phyloP scores from a whole-genome alignment of 2,797 vertebrate genomes.

The Clangula hyemalis region DNA sequence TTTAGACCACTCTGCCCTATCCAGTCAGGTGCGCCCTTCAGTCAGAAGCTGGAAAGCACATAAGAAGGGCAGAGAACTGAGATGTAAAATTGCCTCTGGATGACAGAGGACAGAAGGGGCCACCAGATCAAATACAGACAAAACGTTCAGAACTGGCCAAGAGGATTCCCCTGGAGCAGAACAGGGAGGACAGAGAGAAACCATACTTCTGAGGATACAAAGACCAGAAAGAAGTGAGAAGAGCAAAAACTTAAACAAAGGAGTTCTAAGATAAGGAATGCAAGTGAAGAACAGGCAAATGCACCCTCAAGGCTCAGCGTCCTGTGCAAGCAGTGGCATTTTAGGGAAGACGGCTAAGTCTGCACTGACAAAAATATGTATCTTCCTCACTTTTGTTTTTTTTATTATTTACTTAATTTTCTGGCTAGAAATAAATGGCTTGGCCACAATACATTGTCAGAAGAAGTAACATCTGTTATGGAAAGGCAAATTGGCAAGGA shows the following conservation, averaged over 20 bases:
- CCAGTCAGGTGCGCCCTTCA: neutral
- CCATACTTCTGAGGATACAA: slow-evolving; percentile 5
- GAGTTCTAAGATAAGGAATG: slow-evolving; percentile 6
- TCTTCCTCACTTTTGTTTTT: slow-evolving; percentile 15
- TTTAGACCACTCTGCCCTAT: slow-evolving; percentile 24
- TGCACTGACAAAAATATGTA: neutral
- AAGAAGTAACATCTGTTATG: slow-evolving; percentile 61
- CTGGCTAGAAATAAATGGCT: slow-evolving; percentile 31
- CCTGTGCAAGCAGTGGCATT: neutral
- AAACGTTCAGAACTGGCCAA: neutral
- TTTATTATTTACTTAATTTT: slow-evolving; percentile 12
- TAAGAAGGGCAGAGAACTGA: slow-evolving; percentile 31
- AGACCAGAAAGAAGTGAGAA: neutral
- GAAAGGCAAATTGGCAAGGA: slow-evolving; percentile 51
- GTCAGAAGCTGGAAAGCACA: neutral
- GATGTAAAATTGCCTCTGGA: slow-evolving; percentile 1
- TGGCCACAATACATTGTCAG: slow-evolving; percentile 49
- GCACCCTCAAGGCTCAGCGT: neutral
- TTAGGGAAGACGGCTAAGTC: neutral
- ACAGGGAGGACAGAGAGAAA: slow-evolving; percentile 31
- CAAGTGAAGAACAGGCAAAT: neutral
- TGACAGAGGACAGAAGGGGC: slow-evolving; percentile 35
- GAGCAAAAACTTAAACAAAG: slow-evolving; percentile 29
- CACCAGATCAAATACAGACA: slow-evolving; percentile 31
- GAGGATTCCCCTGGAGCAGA: slow-evolving; percentile 35